Percentiles rank a stretch among this genome's conserved stretches.
phyloP scores from a whole-genome alignment of 1,140 invertebrate genomes.

The Caenorhabditis latens region DNA sequence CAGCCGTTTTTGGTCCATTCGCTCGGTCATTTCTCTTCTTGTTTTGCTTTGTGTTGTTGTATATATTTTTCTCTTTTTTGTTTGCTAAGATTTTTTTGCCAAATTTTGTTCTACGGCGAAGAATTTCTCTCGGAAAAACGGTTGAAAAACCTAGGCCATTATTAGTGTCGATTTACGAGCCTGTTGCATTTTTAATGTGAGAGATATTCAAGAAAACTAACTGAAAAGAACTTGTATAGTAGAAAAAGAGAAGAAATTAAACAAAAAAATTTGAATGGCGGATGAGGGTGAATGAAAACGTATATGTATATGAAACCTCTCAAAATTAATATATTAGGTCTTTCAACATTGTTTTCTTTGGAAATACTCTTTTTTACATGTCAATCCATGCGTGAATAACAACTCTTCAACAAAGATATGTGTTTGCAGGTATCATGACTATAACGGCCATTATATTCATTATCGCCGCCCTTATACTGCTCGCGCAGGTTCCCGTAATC shows the following conservation, averaged over 20 bases:
- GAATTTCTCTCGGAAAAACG: too few relatives aligned
- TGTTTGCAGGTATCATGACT: constrained; percentile 13
- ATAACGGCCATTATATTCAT: neutral
- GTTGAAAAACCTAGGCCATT: neutral
- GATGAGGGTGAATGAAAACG: too few relatives aligned
- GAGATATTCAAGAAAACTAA: too few relatives aligned
- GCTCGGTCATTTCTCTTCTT: neutral
- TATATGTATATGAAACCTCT: too few relatives aligned
- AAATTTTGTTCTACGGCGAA: neutral
- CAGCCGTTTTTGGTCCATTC: neutral
- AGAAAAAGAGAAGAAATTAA: too few relatives aligned
- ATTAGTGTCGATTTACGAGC: neutral
- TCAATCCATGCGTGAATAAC: neutral
- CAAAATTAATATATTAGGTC: too few relatives aligned
- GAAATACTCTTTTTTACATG: too few relatives aligned
- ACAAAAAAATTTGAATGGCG: too few relatives aligned
- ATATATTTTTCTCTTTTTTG: neutral
- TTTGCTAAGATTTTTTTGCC: neutral
- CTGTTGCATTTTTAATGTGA: neutral
- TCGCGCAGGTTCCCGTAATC: constrained; percentile 9
- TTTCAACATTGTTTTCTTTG: too few relatives aligned
- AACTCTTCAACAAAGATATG: neutral
- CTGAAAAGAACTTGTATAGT: too few relatives aligned
- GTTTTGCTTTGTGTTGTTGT: neutral
- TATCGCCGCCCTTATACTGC: neutral